Conservation (phyloP, 2,888 invertebrate species). For the Carcina quercana region DNA sequence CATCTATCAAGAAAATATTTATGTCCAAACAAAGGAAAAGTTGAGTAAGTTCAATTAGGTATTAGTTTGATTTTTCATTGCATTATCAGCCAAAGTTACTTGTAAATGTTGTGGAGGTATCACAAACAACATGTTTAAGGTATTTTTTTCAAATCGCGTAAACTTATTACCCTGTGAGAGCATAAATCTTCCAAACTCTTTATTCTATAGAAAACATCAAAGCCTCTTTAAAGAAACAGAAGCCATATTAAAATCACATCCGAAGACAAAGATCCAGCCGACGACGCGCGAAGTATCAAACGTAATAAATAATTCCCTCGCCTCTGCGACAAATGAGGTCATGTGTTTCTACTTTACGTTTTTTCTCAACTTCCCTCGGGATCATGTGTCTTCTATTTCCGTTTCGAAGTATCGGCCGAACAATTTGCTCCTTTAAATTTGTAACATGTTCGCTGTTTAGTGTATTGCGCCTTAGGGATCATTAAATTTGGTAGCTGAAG, state of each 20-base stretch:
- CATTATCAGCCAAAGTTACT: too few species aligned
- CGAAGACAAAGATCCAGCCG: slow-evolving; percentile 46
- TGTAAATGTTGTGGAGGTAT: too few species aligned
- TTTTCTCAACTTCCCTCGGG: slow-evolving; percentile 69
- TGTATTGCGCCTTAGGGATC: slow-evolving; percentile 62
- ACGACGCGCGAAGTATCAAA: slow-evolving; percentile 61
- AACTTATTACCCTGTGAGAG: too few species aligned
- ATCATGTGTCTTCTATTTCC: slow-evolving; percentile 74
- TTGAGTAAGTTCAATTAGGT: too few species aligned
- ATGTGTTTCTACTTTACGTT: slow-evolving; percentile 71
- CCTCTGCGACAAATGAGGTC: slow-evolving; percentile 70
- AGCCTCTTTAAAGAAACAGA: slow-evolving; percentile 29
- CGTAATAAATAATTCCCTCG: slow-evolving; percentile 69
- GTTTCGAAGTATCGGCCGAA: slow-evolving; percentile 62
- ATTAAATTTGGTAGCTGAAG: slow-evolving; percentile 50
- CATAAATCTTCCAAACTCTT: too few species aligned
- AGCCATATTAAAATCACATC: slow-evolving; percentile 51
- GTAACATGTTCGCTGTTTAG: slow-evolving; percentile 70
- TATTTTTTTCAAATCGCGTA: too few species aligned
- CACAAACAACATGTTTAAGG: too few species aligned
- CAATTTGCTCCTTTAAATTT: slow-evolving; percentile 70
- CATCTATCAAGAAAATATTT: too few species aligned
- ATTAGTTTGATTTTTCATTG: too few species aligned
- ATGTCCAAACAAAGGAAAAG: too few species aligned
- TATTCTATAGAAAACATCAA: slow-evolving; percentile 22